These are phyloP conservation scores for Pluvialis apricaria DNA, from an alignment of 2,113 vertebrate genomes.

Conservation along the genomic window DNA sequence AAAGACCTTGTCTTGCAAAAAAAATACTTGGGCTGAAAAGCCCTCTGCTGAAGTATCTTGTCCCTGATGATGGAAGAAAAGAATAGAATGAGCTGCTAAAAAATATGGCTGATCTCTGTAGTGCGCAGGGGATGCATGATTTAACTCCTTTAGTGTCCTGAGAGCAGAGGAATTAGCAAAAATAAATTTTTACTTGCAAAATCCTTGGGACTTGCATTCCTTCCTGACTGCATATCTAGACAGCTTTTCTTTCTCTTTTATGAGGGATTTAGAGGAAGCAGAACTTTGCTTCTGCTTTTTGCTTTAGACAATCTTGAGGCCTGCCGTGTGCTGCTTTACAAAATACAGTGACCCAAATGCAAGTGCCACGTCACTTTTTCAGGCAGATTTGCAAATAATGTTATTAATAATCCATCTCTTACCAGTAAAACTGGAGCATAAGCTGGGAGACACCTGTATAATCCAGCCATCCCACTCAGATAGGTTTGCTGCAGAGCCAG, in stretches of 20 bases:
- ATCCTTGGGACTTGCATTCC: neutral
- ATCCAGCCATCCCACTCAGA: neutral
- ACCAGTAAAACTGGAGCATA: neutral
- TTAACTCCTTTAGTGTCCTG: neutral
- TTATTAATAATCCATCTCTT: neutral
- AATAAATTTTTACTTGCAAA: neutral
- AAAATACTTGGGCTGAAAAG: neutral
- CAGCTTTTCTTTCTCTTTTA: neutral
- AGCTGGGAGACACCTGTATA: neutral
- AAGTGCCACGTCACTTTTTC: neutral
- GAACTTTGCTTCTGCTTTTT: neutral
- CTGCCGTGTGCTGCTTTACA: neutral
- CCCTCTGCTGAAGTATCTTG: neutral
- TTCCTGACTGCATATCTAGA: neutral
- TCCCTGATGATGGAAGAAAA: neutral
- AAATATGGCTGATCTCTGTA: neutral
- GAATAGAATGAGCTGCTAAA: neutral
- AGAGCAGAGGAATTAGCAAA: neutral
- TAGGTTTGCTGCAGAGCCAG: neutral
- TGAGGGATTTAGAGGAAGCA: neutral
- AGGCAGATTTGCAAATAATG: neutral
- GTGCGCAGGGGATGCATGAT: neutral
- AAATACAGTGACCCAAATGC: neutral
- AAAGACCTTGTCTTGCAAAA: neutral
- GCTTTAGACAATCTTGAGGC: neutral